These are phyloP conservation scores for Cataglyphis hispanica DNA, from an alignment of 1,140 invertebrate species.

Conservation along the genomic window DNA sequence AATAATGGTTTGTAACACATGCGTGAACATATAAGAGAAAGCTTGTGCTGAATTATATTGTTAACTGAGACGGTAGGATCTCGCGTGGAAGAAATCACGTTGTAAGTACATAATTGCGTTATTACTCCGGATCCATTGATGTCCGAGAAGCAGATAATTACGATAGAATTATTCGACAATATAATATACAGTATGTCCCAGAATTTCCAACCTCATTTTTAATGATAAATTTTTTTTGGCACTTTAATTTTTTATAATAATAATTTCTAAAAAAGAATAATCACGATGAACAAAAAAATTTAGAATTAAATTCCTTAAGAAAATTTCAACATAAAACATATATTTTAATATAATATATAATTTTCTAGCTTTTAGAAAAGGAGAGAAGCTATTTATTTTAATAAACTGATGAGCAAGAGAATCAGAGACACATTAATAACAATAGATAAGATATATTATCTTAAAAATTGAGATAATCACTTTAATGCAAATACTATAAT, in stretches of 20 bases:
- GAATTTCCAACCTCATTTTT: not conserved
- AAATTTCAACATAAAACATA: not conserved
- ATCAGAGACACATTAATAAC: slow-evolving; percentile 10
- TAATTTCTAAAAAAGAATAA: not conserved
- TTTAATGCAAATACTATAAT: slow-evolving; percentile 61
- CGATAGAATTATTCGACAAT: slow-evolving; percentile 11
- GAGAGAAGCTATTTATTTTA: slow-evolving; percentile 55
- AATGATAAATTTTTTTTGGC: not conserved
- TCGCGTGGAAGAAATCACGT: slow-evolving; percentile 45
- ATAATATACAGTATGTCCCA: not conserved
- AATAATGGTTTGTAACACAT: slow-evolving; percentile 21
- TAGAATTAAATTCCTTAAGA: not conserved
- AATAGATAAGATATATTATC: slow-evolving; percentile 66
- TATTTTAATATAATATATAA: not conserved
- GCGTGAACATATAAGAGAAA: slow-evolving; percentile 46
- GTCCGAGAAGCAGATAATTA: slow-evolving; percentile 33
- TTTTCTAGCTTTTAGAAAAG: slow-evolving; percentile 2
- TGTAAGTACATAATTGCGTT: slow-evolving; percentile 39
- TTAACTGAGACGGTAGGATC: slow-evolving; percentile 48
- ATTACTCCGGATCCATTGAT: slow-evolving; percentile 32
- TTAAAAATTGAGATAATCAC: slow-evolving; percentile 71
- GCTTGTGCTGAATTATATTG: slow-evolving; percentile 52
- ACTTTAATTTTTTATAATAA: not conserved
- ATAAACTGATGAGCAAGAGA: not conserved
- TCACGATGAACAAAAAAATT: not conserved